A percentile compares a stretch with the other conserved stretches of the same genome.
phyloP scores from a whole-genome alignment of 1,140 invertebrate species.

The Bradynema listronoti region DNA sequence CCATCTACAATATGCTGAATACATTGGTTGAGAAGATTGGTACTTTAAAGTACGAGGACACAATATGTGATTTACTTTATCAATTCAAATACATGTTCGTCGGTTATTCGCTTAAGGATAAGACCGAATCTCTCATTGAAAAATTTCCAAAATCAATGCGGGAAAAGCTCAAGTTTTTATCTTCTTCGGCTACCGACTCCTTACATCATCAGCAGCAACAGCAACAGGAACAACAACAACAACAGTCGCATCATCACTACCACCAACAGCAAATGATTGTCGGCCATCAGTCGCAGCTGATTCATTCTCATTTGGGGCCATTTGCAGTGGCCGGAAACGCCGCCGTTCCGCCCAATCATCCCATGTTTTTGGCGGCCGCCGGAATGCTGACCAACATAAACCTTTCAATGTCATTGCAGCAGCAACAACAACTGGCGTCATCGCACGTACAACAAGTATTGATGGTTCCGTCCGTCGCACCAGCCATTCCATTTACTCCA shows the following conservation, averaged over 20 bases:
- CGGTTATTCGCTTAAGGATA: constrained; percentile 29
- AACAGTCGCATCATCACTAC: constrained; percentile 15
- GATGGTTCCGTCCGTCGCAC: no score
- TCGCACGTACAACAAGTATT: no score
- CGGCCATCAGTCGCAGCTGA: not conserved
- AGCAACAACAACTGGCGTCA: no score
- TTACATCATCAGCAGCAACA: constrained; percentile 16
- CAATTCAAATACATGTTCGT: constrained; percentile 45
- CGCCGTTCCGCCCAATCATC: no score
- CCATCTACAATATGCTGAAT: constrained; percentile 37
- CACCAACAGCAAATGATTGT: constrained; percentile 23
- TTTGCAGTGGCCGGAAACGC: not conserved
- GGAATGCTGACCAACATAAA: no score
- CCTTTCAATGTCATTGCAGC: no score
- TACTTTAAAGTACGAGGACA: constrained; percentile 32
- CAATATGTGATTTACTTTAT: constrained; percentile 39
- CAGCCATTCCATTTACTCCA: no score
- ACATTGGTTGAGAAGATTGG: constrained; percentile 30
- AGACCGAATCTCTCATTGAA: constrained; percentile 14
- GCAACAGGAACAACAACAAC: constrained; percentile 9
- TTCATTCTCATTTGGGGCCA: not conserved
- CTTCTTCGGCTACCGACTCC: constrained; percentile 16
- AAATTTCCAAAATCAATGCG: constrained; percentile 29
- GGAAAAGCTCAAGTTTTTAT: constrained; percentile 28
- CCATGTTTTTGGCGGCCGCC: no score